phyloP scores from a whole-genome alignment of 2,797 vertebrate species.

The Onychomys torridus region DNA sequence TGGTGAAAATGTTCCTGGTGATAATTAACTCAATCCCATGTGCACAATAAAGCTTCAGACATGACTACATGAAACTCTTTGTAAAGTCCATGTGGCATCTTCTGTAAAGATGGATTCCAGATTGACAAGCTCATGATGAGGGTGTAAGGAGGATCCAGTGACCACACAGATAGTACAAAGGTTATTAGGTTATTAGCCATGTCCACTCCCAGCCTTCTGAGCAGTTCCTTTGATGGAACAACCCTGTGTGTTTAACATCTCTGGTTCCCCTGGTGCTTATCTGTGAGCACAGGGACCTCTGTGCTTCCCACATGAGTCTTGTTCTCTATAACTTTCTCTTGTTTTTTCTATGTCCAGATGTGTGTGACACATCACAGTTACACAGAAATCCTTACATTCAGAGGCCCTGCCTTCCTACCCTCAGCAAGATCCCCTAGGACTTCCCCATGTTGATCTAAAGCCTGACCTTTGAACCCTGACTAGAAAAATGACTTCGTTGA shows the following conservation, averaged over 20 bases:
- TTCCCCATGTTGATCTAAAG: not conserved
- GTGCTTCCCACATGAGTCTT: not conserved
- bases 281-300: not conserved
- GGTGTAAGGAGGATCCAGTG: too few relatives aligned
- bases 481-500: conserved; percentile 8
- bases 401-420: not conserved
- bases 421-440: conserved; percentile 20
- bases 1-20: not conserved
- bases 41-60: not conserved
- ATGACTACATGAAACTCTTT: not conserved
- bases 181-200: not conserved
- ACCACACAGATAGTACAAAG: not conserved
- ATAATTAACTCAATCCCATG: not conserved
- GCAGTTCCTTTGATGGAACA: not conserved
- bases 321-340: not conserved
- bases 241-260: not conserved
- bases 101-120: not conserved
- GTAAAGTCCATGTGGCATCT: not conserved
- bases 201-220: not conserved
- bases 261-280: too few relatives aligned
- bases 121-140: not conserved
- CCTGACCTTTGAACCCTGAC: conserved; percentile 6
- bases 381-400: conserved; percentile 19
- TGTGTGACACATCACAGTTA: not conserved
- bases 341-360: not conserved